Evolutionary conservation across 2,113 vertebrate genomes (phyloP), one percentile per base, ranked within the genome.

Genomic region (Chitala chitala): DNA sequence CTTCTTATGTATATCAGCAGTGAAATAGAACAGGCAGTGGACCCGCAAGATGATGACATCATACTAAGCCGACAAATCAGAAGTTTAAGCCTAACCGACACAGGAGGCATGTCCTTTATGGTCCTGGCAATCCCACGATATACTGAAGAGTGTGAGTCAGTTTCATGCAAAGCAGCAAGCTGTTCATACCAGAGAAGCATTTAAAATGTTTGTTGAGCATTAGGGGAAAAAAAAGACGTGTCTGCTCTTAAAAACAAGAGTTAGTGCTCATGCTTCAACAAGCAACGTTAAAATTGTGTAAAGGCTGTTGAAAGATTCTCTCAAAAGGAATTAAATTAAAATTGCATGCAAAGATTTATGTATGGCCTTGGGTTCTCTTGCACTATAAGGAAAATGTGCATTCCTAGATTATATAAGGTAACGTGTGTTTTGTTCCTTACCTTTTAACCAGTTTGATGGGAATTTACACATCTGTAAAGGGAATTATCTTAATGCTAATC

Each of bases 251-350:
- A 81, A 79, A 84, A 84, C 72, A 85, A 84, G 70, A 80, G 84
- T 87, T 86, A 88, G 84, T 83, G 79, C 63, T 81, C 83, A 87
- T 84, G 87, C 87, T 86, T 83, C 78, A 78, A 61, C 50, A 75
- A 83, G 83, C 71, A 81, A 82, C 82, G 77, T 69, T 22, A 63
- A 78, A 59, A 38, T 42, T 61, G 71, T n/a, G 29, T 13, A 29
- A 31, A 29, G 20, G 29, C 40, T 29, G 26, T 20, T 24, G 26
- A 38, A 73, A 51, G 42, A 1, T 7, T 12, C 22, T 63, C 44
- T 59, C 17, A 48, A 53, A 51, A 4, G 44, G 17, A 1, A 22
- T 36, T 54, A 15, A 24, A 40, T 44, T 51, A 15, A 24, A 26
- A 63, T n/a, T 15, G 50, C 76, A 77, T 59, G 78, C 73, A 78